Evolutionary conservation across 2,113 vertebrate species (phyloP).

Genomic region (Gallinago paraguaiae): DNA sequence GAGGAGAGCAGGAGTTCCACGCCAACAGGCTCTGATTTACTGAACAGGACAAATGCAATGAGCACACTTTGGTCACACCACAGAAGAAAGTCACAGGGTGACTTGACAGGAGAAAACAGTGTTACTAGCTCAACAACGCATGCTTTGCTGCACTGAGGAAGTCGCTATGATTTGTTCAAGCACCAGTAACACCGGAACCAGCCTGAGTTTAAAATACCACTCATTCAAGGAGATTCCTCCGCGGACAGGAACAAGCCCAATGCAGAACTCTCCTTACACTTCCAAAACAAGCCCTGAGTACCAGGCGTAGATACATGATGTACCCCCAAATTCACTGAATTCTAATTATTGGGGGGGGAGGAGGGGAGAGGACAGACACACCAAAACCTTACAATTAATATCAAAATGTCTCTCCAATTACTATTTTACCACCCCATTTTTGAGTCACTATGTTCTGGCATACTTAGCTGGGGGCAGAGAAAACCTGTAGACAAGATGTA

Average conservation of each 20-base stretch:
- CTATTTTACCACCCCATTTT: background rate
- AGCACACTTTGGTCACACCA: background rate
- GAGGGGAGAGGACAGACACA: background rate
- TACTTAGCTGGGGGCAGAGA: background rate
- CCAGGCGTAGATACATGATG: background rate
- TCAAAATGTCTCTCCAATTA: background rate
- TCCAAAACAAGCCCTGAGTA: background rate
- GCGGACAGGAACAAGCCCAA: background rate
- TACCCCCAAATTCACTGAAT: background rate
- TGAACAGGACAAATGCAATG: background rate
- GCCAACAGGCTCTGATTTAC: background rate
- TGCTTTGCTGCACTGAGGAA: background rate
- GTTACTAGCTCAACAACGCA: background rate
- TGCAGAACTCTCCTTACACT: background rate
- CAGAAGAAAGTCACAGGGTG: background rate
- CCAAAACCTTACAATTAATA: background rate
- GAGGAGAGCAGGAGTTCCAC: background rate
- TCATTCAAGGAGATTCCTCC: background rate
- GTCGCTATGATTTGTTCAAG: background rate
- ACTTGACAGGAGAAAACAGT: background rate
- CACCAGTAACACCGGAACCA: background rate
- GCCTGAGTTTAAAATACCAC: background rate
- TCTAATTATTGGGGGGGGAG: background rate
- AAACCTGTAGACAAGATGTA: background rate
- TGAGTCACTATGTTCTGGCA: background rate